phyloP scores from a whole-genome alignment of 2,113 vertebrate species.

The Scophthalmus maximus region DNA sequence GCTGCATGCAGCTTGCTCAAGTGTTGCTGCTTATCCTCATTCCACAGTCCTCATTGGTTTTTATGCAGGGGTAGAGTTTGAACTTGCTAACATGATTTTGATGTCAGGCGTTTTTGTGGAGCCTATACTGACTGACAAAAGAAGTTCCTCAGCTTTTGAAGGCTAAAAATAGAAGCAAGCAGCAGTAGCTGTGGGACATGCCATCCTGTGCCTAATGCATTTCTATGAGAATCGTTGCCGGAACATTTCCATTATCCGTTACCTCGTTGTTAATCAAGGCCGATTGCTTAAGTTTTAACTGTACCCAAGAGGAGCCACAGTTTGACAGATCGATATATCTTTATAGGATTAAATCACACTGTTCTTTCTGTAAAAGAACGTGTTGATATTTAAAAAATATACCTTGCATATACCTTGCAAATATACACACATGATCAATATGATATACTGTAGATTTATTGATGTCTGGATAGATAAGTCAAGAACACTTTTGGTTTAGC shows the following conservation, averaged over 20 bases:
- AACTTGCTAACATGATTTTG: constrained; percentile 43
- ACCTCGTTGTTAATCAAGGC: constrained; percentile 17
- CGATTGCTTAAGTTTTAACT: neutral
- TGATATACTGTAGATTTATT: neutral
- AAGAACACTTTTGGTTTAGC: neutral
- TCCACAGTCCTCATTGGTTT: constrained; percentile 64
- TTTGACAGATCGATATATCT: constrained; percentile 12
- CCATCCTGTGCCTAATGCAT: constrained; percentile 60
- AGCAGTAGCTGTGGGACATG: constrained; percentile 49
- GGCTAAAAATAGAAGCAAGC: constrained; percentile 65
- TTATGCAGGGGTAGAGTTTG: constrained; percentile 49
- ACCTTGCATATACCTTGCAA: too few species aligned
- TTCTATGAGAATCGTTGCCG: constrained; percentile 36
- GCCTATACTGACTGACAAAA: constrained; percentile 34
- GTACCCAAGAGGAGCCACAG: neutral
- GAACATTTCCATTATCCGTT: constrained; percentile 37
- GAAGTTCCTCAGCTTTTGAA: constrained; percentile 50
- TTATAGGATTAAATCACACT: neutral
- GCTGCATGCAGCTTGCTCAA: too few species aligned
- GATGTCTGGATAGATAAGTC: neutral
- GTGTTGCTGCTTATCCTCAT: constrained; percentile 53
- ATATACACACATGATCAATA: neutral
- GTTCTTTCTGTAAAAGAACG: neutral
- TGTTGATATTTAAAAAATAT: too few species aligned
- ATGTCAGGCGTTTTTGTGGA: constrained; percentile 35